A percentile compares a stretch with the other conserved stretches of the same genome.
phyloP scores from a whole-genome alignment of 2,888 invertebrate species.

The Cataglyphis rosenhaueri region DNA sequence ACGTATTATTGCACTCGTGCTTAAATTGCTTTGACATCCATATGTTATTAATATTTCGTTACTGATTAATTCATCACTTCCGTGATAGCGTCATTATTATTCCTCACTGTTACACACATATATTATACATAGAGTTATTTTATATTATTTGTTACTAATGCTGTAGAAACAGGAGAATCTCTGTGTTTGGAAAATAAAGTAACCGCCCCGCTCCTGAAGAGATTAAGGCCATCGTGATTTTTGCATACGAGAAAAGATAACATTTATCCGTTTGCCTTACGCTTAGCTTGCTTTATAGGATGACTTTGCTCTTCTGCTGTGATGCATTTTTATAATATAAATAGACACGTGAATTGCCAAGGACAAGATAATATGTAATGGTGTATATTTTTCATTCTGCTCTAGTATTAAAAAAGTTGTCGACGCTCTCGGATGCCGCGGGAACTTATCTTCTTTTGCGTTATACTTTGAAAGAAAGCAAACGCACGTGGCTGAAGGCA shows the following conservation, averaged over 20 bases:
- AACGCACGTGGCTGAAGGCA: not conserved
- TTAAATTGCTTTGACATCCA: not conserved
- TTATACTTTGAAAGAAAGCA: slow-evolving; percentile 17
- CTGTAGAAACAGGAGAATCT: not conserved
- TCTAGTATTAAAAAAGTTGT: slow-evolving; percentile 43
- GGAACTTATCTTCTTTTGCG: slow-evolving; percentile 25
- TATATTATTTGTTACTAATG: not conserved
- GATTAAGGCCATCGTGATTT: slow-evolving; percentile 5
- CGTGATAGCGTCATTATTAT: not conserved
- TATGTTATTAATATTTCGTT: slow-evolving; percentile 4
- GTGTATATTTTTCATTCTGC: slow-evolving; percentile 25
- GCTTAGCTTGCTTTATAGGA: slow-evolving; percentile 21
- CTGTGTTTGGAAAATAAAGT: not conserved
- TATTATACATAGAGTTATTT: not conserved
- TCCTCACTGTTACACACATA: not conserved
- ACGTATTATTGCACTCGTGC: not conserved
- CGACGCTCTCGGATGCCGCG: not conserved
- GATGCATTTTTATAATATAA: slow-evolving; percentile 30
- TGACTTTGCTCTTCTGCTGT: not conserved
- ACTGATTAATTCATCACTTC: slow-evolving; percentile 2
- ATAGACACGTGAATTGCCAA: not conserved
- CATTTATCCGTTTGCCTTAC: not conserved
- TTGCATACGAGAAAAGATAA: slow-evolving; percentile 21
- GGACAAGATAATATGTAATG: slow-evolving; percentile 5
- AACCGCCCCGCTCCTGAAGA: not conserved